phyloP scores from a whole-genome alignment of 1,140 invertebrate species.

The Stenopsyche tienmushanensis region DNA sequence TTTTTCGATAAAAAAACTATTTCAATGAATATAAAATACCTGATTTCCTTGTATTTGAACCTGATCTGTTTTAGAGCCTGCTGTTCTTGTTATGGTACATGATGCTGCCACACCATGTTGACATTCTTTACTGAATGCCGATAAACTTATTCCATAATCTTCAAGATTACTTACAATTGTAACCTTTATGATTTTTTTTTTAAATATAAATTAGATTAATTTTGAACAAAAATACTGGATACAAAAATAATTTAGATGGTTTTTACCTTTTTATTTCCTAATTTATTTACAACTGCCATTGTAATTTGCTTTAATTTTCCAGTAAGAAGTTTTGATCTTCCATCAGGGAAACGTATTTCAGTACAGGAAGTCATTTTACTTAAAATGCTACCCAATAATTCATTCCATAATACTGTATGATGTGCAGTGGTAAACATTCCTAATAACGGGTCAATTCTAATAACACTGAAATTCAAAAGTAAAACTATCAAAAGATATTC shows the following conservation, averaged over 20 bases:
- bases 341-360: constrained; percentile 63
- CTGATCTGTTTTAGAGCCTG: constrained; percentile 74
- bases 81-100: constrained; percentile 73
- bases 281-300: constrained; percentile 74
- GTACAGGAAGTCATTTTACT: constrained; percentile 76
- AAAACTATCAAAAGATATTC: too few relatives aligned
- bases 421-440: constrained; percentile 46
- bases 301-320: constrained; percentile 78
- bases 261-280: constrained; percentile 84
- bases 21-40: constrained; percentile 50
- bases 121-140: constrained; percentile 78
- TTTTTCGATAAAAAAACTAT: constrained; percentile 7
- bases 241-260: neutral
- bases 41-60: constrained; percentile 91
- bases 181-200: too few relatives aligned
- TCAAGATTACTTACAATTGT: constrained; percentile 87
- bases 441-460: constrained; percentile 58
- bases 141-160: constrained; percentile 76
- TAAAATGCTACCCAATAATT: constrained; percentile 68
- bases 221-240: neutral
- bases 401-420: constrained; percentile 65
- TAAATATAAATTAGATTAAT: constrained; percentile 17
- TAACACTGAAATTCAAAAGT: constrained; percentile 43
- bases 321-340: constrained; percentile 63
- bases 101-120: constrained; percentile 84